Percentiles rank a stretch among this genome's conserved stretches.
Conservation (phyloP, 1,140 invertebrate genomes). For the Calephelis virginiensis region DNA sequence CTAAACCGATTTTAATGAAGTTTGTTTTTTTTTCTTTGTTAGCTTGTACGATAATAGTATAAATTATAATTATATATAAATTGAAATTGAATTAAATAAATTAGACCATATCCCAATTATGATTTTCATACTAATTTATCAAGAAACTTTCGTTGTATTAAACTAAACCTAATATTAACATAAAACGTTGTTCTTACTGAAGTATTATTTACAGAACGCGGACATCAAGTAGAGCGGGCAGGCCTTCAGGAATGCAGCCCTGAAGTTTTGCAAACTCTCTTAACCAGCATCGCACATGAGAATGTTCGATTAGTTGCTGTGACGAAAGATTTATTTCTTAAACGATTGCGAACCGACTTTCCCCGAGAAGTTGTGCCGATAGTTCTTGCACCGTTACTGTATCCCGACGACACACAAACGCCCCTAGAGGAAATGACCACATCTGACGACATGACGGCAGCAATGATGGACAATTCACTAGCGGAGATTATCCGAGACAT, state of each 20-base stretch:
- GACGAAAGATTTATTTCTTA: conserved; percentile 88
- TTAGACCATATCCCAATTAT: too few species aligned
- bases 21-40: too few species aligned
- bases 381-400: conserved; percentile 91
- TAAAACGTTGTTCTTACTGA: background rate
- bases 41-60: too few species aligned
- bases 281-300: conserved; percentile 78
- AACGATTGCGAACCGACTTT: conserved; percentile 90
- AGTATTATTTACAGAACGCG: conserved; percentile 75
- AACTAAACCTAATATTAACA: too few species aligned
- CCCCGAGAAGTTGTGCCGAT: conserved; percentile 92
- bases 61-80: too few species aligned
- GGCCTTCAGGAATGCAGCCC: conserved; percentile 92
- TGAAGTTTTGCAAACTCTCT: conserved; percentile 91
- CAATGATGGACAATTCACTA: conserved; percentile 86
- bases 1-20: too few species aligned
- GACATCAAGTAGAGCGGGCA: conserved; percentile 84
- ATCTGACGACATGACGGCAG: conserved; percentile 76
- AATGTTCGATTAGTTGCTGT: conserved; percentile 83
- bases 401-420: conserved; percentile 87
- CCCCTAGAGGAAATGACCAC: conserved; percentile 80
- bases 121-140: too few species aligned
- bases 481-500: conserved; percentile 93
- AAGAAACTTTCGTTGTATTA: too few species aligned
- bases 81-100: too few species aligned